A percentile compares a stretch with the other conserved stretches of the same genome.
phyloP scores from a whole-genome alignment of 2,888 invertebrate species.

The Euzophera pinguis region DNA sequence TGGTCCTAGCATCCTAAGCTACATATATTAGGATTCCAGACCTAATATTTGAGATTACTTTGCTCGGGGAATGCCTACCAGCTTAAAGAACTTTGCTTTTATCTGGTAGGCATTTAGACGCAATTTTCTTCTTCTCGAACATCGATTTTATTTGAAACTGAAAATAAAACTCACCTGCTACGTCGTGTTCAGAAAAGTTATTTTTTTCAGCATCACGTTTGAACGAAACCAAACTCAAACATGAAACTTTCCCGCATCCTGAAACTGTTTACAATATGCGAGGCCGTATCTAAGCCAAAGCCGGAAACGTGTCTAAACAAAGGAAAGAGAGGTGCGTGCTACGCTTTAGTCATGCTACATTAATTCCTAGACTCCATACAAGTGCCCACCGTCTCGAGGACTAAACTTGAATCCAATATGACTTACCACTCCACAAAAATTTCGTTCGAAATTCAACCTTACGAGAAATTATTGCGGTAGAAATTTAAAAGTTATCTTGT shows the following conservation, averaged over 20 bases:
- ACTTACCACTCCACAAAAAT: slow-evolving; percentile 14
- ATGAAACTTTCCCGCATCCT: background rate
- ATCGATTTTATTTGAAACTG: too few relatives aligned
- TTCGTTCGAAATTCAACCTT: slow-evolving; percentile 7
- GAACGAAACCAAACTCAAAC: background rate
- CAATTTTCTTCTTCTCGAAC: too few relatives aligned
- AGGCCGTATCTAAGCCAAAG: background rate
- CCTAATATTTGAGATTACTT: too few relatives aligned
- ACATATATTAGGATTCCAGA: too few relatives aligned
- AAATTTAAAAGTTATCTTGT: background rate
- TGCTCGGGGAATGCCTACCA: too few relatives aligned
- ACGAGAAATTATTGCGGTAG: background rate
- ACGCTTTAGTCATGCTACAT: slow-evolving; percentile 66
- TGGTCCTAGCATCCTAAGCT: too few relatives aligned
- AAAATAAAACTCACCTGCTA: too few relatives aligned
- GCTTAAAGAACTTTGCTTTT: too few relatives aligned
- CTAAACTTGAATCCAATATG: slow-evolving; percentile 24
- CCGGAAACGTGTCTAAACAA: slow-evolving; percentile 32
- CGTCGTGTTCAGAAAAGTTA: too few relatives aligned
- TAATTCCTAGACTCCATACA: slow-evolving; percentile 67
- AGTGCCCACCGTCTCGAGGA: slow-evolving; percentile 69
- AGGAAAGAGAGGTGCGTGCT: slow-evolving; percentile 56
- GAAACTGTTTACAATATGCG: background rate
- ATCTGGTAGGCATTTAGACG: too few relatives aligned
- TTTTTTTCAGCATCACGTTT: background rate